Conservation (phyloP, 2,797 vertebrate genomes). For the Lophius americanus region DNA sequence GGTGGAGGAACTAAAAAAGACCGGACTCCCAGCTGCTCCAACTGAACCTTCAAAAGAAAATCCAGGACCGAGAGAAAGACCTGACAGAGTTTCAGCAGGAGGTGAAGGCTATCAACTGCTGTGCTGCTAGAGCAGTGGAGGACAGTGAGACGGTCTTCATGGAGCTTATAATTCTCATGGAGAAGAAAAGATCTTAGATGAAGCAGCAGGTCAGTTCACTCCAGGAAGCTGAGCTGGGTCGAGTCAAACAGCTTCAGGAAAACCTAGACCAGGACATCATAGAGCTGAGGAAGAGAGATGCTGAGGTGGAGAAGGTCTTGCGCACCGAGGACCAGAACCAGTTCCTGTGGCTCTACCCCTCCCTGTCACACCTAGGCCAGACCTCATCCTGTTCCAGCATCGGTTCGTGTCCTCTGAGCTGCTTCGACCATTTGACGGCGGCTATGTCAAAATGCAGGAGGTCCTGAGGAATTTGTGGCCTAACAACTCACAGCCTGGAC, state of each 20-base stretch:
- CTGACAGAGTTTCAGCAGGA: background rate
- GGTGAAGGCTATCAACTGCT: background rate
- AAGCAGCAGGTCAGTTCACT: too few species aligned
- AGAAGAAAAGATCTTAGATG: background rate
- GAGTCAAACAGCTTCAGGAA: background rate
- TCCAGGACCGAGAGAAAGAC: too few species aligned
- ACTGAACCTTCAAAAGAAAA: too few species aligned
- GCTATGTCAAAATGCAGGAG: too few species aligned
- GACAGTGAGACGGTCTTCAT: background rate
- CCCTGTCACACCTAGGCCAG: too few species aligned
- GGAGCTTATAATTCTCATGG: background rate
- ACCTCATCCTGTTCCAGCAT: too few species aligned
- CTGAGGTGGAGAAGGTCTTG: background rate
- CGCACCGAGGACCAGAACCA: background rate
- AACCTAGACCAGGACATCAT: background rate
- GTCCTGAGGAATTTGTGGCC: too few species aligned
- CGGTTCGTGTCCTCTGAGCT: too few species aligned
- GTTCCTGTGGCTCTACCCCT: background rate
- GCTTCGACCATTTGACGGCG: too few species aligned
- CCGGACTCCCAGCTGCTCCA: background rate
- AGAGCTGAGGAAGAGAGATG: background rate
- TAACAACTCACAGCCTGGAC: too few species aligned
- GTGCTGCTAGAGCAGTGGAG: background rate
- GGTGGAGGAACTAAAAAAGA: background rate
- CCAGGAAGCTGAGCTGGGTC: background rate